Evolutionary conservation across 64 coral and sea anemone species (phyloP), one percentile per base, ranked within the genome.

Genomic region (Pocillopora damicornis): DNA sequence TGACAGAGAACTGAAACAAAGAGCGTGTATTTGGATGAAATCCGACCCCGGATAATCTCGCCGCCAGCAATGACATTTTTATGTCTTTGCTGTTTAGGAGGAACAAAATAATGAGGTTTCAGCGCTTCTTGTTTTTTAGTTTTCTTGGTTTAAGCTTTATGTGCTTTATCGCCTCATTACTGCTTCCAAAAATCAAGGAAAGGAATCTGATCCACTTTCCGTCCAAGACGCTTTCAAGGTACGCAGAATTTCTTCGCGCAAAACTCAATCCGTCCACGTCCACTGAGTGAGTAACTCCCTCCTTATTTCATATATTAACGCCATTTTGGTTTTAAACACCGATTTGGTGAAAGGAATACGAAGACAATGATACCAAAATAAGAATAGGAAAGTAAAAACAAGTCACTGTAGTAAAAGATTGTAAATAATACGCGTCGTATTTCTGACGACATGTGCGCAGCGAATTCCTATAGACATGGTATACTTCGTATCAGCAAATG

Each of bases 121-220:
- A n/a, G 4, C 65, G 81, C 11, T 85, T 85, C 58, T 42, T 85
- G 35, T 13, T 85, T 10, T n/a, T 85, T 0, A 72, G 63, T n/a
- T 72, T 85, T 45, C 37, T 85, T 22, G 81, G 20, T 10, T 71
- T 85, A 85, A 72, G 81, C 58, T n/a, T 85, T 2, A 45, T 85
- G 81, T 72, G 64, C 58, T 72, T 85, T 18, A 85, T 45, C 22
- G 81, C 65, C 15, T 73, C 68, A 25, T 37, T 85, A 13, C 64
- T 85, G 12, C 22, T 85, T 9, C 81, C 81, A 15, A 85, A 22
- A 73, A 73, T 85, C 1, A 68, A 85, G 35, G 81, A 85, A 72
- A 72, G 35, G 16, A 85, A 73, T 10, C 57, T 85, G 37, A 56
- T 85, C 10, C 81, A 38, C 23, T 13, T 85, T 1, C 81, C 65